Evolutionary conservation across 2,797 vertebrate genomes (phyloP).

Genomic region (Girardinus metallicus): DNA sequence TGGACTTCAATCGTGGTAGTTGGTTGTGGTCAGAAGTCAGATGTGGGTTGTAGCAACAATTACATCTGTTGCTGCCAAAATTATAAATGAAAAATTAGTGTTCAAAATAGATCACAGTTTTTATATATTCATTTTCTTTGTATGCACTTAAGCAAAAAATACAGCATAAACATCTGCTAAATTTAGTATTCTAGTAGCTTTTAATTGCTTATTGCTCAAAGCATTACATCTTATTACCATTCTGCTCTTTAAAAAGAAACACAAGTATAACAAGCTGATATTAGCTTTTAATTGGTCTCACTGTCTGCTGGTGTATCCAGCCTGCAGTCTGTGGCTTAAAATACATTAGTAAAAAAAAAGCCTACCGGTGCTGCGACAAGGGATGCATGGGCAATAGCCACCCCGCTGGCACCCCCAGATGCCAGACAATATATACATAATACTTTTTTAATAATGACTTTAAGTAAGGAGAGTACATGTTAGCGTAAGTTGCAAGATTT

Average conservation of each 20-base stretch:
- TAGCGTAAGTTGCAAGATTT: neutral
- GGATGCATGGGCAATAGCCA: neutral
- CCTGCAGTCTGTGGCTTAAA: slow-evolving; percentile 1
- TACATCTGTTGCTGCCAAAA: neutral
- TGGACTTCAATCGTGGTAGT: neutral
- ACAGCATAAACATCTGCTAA: neutral
- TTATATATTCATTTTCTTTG: neutral
- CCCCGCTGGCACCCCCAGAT: neutral
- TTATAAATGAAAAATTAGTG: neutral
- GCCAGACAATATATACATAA: neutral
- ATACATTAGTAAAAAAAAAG: neutral
- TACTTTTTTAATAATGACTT: neutral
- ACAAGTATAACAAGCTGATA: neutral
- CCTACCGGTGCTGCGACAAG: neutral
- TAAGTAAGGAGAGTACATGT: neutral
- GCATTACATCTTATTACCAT: neutral
- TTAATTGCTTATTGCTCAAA: neutral
- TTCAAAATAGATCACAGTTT: neutral
- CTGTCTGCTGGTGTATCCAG: neutral
- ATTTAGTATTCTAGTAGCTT: neutral
- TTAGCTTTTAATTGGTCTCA: slow-evolving; percentile 8
- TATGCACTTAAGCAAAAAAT: neutral
- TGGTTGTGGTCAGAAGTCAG: neutral
- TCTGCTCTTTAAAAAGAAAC: neutral
- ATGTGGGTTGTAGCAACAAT: neutral